These are phyloP conservation scores for Cyclophora albipunctata DNA, from an alignment of 2,888 invertebrate genomes.

Conservation along the genomic window DNA sequence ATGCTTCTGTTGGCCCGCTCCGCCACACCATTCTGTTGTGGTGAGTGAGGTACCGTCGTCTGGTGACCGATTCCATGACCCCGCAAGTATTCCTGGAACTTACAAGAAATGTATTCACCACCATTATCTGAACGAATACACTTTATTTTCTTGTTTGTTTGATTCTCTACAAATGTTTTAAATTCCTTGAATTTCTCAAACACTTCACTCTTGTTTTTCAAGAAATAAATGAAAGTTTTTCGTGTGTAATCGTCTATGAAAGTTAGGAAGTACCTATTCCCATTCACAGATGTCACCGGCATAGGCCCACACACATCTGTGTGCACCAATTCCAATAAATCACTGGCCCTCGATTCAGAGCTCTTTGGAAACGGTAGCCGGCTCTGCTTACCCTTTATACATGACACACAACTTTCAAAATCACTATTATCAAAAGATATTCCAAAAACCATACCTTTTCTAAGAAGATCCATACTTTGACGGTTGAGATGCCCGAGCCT, in stretches of 20 bases:
- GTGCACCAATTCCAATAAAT: constrained; percentile 7
- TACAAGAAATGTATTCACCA: constrained; percentile 3
- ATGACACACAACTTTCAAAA: constrained; percentile 5
- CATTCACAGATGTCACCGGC: constrained; percentile 7
- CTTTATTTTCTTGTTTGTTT: constrained; percentile 3
- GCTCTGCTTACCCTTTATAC: constrained; percentile 21
- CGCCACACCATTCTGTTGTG: constrained; percentile 5
- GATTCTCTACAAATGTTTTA: constrained; percentile 4
- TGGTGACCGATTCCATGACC: constrained; percentile 5
- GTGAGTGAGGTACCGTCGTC: background rate
- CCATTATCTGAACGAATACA: constrained; percentile 6
- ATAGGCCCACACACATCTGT: constrained; percentile 15
- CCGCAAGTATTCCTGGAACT: background rate
- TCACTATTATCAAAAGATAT: constrained; percentile 6
- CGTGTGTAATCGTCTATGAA: constrained; percentile 5
- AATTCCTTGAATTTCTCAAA: constrained; percentile 3
- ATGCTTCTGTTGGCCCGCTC: constrained; percentile 4
- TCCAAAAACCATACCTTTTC: constrained; percentile 11
- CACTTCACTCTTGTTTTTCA: constrained; percentile 1
- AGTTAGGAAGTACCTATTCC: background rate
- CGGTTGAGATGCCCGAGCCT: constrained; percentile 14
- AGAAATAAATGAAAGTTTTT: constrained; percentile 1
- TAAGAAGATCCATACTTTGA: constrained; percentile 11
- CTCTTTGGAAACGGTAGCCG: constrained; percentile 13
- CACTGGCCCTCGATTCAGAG: constrained; percentile 1